Evolutionary conservation across 2,888 invertebrate species (phyloP), one percentile per base, ranked within the genome.

Genomic region (Malachius bipustulatus): DNA sequence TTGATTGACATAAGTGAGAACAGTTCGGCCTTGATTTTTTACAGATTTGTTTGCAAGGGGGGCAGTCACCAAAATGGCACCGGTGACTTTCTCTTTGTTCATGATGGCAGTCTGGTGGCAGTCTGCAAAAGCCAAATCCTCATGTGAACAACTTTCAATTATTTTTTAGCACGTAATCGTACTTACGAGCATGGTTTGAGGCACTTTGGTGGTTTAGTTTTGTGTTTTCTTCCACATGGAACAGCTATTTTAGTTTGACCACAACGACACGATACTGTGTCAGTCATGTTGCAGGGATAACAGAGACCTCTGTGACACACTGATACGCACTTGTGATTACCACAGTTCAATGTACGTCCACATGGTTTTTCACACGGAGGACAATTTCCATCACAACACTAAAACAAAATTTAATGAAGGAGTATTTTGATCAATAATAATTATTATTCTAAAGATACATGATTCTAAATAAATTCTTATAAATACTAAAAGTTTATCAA

Each of bases 371-470:
- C 85, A 57, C 90, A 90, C 0, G 79, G 75, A 3, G 81, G 77
- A 54, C 90, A 90, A 50, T 75, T 75, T 2, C 83, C 82, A 59
- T 82, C 79, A 59, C 90, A 91, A 54, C 90, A 91, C 77, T 79
- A 53, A 35, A 58, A 57, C 6, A 16, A 3, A 35, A 35, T n/a
- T n/a, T n/a, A n/a, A n/a, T n/a, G n/a, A n/a, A n/a, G n/a, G n/a
- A n/a, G n/a, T n/a, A n/a, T n/a, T n/a, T n/a, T n/a, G n/a, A n/a
- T n/a, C n/a, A n/a, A n/a, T n/a, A n/a, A n/a, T n/a, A n/a, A n/a
- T n/a, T 31, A 26, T 4, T 29, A 9, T 9, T 29, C 10, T 9
- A 29, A 34, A 15, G 46, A 37, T 37, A 31, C 35, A 26, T 13
- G 3, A 32, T 32, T 28, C 29, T 10, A 12, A 13, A n/a, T 19